Evolutionary conservation across 2,797 vertebrate genomes (phyloP), one percentile per base, ranked within the genome.

Genomic region (Vireo griseus): DNA sequence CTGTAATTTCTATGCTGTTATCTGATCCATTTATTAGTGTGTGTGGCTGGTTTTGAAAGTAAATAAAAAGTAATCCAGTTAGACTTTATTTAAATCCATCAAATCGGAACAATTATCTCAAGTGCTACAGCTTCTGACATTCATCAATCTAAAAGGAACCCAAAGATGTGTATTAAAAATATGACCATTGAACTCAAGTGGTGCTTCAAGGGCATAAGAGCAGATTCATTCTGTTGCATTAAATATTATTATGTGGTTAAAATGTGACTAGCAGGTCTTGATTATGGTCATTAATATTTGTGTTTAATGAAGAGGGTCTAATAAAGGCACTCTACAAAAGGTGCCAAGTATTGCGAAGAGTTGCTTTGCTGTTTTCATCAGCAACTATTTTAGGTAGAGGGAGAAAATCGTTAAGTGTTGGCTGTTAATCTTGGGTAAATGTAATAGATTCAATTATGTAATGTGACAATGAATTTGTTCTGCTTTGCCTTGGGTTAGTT

Each of bases 31-130:
- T 92, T 87, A 45, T 68, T 81, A 24, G 42, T 54, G 40, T 63
- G 37, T 77, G 66, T 89, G 76, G 62, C 69, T 95, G 83, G 59
- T 86, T 95, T 89, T 80, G 68, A 91, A 90, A 95, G 81, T 45
- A 83, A 95, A 86, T 88, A 69, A 74, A 67, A 93, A 78, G 28
- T 95, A 96, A 97, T 95, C 29, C 33, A 66, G 63, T 96, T 95
- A 96, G 84, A 86, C 44, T 81, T 90, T 63, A 87, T 89, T 93
- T 69, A 83, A 94, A 88, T 79, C 65, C 91, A 81, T 90, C 76
- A 82, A 58, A n/a, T 31, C 63, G 65, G 62, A 91, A 48, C 39
- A 84, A 74, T 95, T 94, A 87, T 62, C 91, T 96, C 67, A 67
- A 95, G 71, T 91, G 71, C 62, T 89, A 14, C 48, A 59, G 75